Conservation (phyloP, 2,888 invertebrate genomes). For the Drosophila atroscutellata region DNA sequence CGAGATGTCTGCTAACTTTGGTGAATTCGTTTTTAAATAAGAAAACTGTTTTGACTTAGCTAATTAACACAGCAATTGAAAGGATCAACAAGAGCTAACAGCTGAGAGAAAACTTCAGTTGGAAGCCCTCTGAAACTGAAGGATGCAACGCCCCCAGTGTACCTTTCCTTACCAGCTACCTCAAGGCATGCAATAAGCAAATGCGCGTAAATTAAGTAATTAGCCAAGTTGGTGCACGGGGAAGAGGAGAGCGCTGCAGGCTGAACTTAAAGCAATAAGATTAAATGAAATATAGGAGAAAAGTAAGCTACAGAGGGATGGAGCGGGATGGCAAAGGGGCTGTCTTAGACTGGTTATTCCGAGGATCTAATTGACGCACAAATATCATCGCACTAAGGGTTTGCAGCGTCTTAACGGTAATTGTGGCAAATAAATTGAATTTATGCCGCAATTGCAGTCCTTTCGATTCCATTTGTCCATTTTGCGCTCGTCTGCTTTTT, state of each 20-base stretch:
- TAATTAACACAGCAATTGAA: slow-evolving; percentile 61
- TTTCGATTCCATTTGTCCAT: neutral
- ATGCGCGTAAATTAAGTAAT: slow-evolving; percentile 71
- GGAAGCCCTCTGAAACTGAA: slow-evolving; percentile 33
- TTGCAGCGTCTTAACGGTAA: slow-evolving; percentile 44
- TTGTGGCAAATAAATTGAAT: slow-evolving; percentile 70
- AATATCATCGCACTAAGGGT: slow-evolving; percentile 41
- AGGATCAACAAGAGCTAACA: slow-evolving; percentile 20
- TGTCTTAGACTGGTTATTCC: neutral
- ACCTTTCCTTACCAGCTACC: neutral
- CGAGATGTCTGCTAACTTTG: slow-evolving; percentile 30
- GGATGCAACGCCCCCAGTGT: slow-evolving; percentile 3
- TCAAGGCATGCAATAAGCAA: slow-evolving; percentile 42
- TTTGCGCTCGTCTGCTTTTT: slow-evolving; percentile 56
- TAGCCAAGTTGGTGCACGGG: slow-evolving; percentile 34
- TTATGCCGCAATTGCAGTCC: slow-evolving; percentile 55
- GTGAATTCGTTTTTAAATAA: slow-evolving; percentile 59
- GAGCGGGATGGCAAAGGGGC: neutral
- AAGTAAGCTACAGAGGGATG: too few relatives aligned
- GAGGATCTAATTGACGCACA: slow-evolving; percentile 60
- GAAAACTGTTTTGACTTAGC: slow-evolving; percentile 59
- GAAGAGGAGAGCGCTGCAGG: slow-evolving; percentile 4
- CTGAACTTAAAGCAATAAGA: slow-evolving; percentile 23
- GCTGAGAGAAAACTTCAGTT: slow-evolving; percentile 21
- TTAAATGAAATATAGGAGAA: slow-evolving; percentile 32